Evolutionary conservation across 1,140 invertebrate genomes (phyloP).

Genomic region (Trialeurodes vaporariorum): DNA sequence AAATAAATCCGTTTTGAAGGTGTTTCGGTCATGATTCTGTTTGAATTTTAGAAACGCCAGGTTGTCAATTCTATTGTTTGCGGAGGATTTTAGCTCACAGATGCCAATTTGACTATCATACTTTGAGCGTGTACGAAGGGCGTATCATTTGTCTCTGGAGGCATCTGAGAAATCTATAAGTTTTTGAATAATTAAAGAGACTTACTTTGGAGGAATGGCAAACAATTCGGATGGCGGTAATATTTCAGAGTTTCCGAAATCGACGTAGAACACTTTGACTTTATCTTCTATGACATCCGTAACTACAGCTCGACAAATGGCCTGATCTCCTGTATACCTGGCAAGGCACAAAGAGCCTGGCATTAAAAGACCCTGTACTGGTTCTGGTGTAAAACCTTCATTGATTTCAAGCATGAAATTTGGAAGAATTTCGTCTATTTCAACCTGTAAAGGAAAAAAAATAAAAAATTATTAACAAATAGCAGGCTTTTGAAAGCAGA

Average conservation of each 20-base stretch:
- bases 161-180: neutral
- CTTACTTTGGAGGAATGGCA: constrained; percentile 53
- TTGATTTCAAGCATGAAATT: constrained; percentile 55
- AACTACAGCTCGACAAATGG: constrained; percentile 56
- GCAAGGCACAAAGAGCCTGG: constrained; percentile 59
- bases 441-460: constrained; percentile 11
- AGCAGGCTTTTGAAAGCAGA: too few species aligned
- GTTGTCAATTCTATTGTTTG: neutral
- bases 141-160: neutral
- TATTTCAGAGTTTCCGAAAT: constrained; percentile 61
- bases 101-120: too few species aligned
- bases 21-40: too few species aligned
- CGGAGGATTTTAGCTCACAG: too few species aligned
- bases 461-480: too few species aligned
- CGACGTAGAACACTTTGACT: constrained; percentile 59
- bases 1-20: too few species aligned
- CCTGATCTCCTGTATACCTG: constrained; percentile 46
- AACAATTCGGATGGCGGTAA: constrained; percentile 53
- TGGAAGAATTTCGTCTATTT: constrained; percentile 37
- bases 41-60: too few species aligned
- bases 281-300: constrained; percentile 46
- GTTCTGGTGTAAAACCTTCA: constrained; percentile 30
- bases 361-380: constrained; percentile 46
- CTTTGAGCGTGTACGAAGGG: neutral
- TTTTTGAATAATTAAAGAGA: neutral